These are phyloP conservation scores for Caenorhabditis sp. DNA, from an alignment of 2,888 invertebrate species.

Conservation along the genomic window DNA sequence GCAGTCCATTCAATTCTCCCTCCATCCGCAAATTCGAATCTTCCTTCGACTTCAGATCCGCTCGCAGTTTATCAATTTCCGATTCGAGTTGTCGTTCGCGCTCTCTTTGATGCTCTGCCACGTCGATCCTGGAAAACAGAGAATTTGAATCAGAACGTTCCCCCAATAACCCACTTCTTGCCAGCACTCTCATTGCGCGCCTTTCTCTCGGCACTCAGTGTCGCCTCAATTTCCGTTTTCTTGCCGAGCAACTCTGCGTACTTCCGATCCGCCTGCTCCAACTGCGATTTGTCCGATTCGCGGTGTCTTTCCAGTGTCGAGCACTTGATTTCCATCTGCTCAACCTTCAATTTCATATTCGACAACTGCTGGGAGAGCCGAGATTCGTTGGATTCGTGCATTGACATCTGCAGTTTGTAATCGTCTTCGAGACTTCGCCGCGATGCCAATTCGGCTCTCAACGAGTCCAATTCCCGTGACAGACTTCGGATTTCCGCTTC, in stretches of 20 bases:
- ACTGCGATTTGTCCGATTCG: conserved; percentile 89
- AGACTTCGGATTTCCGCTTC: conserved; percentile 44
- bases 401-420: conserved; percentile 87
- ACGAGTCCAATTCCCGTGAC: conserved; percentile 87
- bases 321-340: conserved; percentile 92
- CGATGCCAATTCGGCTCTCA: conserved; percentile 89
- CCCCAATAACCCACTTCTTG: conserved; percentile 54
- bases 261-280: conserved; percentile 89
- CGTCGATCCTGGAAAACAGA: conserved; percentile 49
- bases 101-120: conserved; percentile 71
- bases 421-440: conserved; percentile 89
- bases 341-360: conserved; percentile 91
- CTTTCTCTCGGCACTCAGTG: conserved; percentile 85
- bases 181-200: conserved; percentile 88
- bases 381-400: conserved; percentile 87
- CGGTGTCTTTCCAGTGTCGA: conserved; percentile 89
- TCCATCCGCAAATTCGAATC: conserved; percentile 87
- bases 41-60: conserved; percentile 84
- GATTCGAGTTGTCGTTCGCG: conserved; percentile 70
- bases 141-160: not conserved
- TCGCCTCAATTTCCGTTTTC: conserved; percentile 88
- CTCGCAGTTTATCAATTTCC: conserved; percentile 69
- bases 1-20: conserved; percentile 86
- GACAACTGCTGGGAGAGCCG: conserved; percentile 88
- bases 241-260: conserved; percentile 91